Evolutionary conservation across 2,888 invertebrate species (phyloP).

Genomic region (Scaptomyza polygonia): DNA sequence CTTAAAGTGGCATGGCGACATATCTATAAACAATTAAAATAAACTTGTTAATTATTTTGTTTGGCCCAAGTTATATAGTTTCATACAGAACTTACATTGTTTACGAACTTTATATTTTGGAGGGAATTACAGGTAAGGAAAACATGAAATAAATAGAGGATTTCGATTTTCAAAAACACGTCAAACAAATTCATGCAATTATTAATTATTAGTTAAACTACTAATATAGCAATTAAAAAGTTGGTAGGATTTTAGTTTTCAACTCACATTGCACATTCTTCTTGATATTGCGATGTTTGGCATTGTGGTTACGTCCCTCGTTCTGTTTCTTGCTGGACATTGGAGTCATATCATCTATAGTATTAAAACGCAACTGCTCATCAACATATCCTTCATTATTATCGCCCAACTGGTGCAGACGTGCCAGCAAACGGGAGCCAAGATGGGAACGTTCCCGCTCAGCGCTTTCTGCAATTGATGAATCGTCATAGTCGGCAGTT

Average conservation of each 20-base stretch:
- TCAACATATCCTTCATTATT: constrained; percentile 30
- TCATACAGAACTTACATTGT: constrained; percentile 80
- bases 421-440: constrained; percentile 58
- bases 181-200: constrained; percentile 50
- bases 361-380: constrained; percentile 37
- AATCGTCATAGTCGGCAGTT: constrained; percentile 76
- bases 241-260: not conserved
- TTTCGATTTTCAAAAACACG: constrained; percentile 18
- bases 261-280: constrained; percentile 83
- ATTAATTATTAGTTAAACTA: not conserved
- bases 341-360: constrained; percentile 52
- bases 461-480: constrained; percentile 31
- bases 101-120: constrained; percentile 66
- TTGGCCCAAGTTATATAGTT: not conserved
- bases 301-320: constrained; percentile 24
- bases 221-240: not conserved
- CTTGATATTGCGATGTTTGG: constrained; percentile 80
- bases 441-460: constrained; percentile 41
- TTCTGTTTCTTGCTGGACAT: constrained; percentile 66
- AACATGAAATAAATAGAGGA: constrained; percentile 41
- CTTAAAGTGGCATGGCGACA: constrained; percentile 89
- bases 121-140: constrained; percentile 21
- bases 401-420: constrained; percentile 63
- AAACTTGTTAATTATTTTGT: not conserved
- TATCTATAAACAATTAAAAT: constrained; percentile 84